These are phyloP conservation scores for Chaetodon trifascialis DNA, from an alignment of 2,113 vertebrate species.

Conservation along the genomic window DNA sequence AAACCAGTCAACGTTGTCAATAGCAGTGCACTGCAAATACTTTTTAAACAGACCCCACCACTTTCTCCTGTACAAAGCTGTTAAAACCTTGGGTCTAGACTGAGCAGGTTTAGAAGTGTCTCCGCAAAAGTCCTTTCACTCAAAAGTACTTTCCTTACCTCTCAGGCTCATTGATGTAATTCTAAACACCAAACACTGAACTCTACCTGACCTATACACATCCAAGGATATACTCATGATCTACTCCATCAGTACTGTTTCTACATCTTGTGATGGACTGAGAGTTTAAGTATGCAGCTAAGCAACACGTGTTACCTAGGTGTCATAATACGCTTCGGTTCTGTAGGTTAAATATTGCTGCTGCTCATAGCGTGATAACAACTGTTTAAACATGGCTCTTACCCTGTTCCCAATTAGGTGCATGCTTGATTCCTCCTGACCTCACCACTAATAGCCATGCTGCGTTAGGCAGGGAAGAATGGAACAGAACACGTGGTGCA, in stretches of 20 bases:
- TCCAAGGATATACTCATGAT: not conserved
- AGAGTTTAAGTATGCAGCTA: not conserved
- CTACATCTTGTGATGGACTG: not conserved
- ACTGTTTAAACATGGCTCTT: conserved; percentile 46
- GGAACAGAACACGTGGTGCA: not conserved
- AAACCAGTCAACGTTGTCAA: conserved; percentile 21
- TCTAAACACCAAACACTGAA: not conserved
- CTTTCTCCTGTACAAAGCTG: not conserved
- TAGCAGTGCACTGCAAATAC: too few species aligned
- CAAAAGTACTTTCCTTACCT: not conserved
- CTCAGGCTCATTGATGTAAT: not conserved
- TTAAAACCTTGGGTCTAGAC: not conserved
- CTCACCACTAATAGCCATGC: conserved; percentile 35
- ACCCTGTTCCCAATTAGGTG: conserved; percentile 49
- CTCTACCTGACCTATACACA: not conserved
- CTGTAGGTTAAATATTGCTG: conserved; percentile 27
- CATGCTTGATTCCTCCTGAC: conserved; percentile 43
- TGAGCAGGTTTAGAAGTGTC: not conserved
- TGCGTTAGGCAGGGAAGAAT: conserved; percentile 29
- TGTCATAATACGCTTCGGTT: conserved; percentile 13
- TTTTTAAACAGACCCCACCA: conserved; percentile 6
- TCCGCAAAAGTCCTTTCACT: not conserved
- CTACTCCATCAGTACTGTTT: not conserved
- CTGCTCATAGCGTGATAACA: conserved; percentile 32
- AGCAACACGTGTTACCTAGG: conserved; percentile 21